Base-by-base conservation (phyloP, 2,797 vertebrate genomes). In the Urocyon cinereoargenteus region DNA sequence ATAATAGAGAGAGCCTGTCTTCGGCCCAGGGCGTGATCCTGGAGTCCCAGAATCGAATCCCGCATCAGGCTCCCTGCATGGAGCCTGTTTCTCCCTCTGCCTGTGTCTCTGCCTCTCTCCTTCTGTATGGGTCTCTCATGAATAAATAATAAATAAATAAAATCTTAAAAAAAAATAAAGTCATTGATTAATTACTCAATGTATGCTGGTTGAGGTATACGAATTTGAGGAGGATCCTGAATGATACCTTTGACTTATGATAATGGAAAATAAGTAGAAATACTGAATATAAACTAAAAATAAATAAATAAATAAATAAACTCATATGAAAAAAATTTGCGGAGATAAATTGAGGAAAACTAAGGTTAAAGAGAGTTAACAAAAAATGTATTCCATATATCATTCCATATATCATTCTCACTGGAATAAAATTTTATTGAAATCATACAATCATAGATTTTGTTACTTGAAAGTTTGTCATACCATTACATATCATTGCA, bases 201-300 rank as follows among this genome's bases (percentile, higher is more conserved):
- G 19, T 82, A 15, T 10, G 72, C 16, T 28, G 34, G 6, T n/a
- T 26, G 6, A 84, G 5, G 9, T 40, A 64, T 51, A 22, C 10
- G 19, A 79, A 14, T 40, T 66, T 68, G 34, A 90, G 31, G 12
- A 94, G 18, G 13, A 28, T 0, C 6, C 13, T 79, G 18, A 91
- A 51, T 79, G 53, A 51, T 70, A 70, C 84, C 1, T 94, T 86
- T 73, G 40, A 62, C 14, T 45, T 66, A 70, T 2, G 0, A 4
- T 78, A 93, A 49, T 49, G 51, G 62, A 72, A 97, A 94, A 91
- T 66, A 92, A 94, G 84, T 61, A 49, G 26, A 77, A 28, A 9
- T 66, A 89, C 45, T 91, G 36, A 77, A 57, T 86, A 24, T 49
- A 64, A 73, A 64, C 15, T 72, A 21, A 40, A 92, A 86, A 66